Conservation (phyloP, 2,888 invertebrate species). For the Lapara coniferarum region DNA sequence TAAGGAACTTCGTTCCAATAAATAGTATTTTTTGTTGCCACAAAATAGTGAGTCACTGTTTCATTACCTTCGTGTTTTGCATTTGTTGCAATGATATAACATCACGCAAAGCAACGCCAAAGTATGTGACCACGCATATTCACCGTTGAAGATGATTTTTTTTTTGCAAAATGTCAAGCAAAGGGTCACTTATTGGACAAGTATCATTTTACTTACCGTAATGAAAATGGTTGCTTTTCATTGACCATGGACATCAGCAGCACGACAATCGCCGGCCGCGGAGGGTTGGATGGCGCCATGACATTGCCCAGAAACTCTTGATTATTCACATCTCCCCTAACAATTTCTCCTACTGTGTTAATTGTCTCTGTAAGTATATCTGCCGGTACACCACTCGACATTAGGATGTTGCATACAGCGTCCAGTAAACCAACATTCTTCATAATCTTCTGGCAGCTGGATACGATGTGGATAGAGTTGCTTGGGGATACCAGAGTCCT, state of each 20-base stretch:
- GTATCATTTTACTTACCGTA: slow-evolving; percentile 60
- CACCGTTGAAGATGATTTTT: too few species aligned
- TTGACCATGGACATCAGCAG: slow-evolving; percentile 99
- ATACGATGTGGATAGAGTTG: slow-evolving; percentile 92
- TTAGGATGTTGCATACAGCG: slow-evolving; percentile 92
- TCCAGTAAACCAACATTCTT: slow-evolving; percentile 87
- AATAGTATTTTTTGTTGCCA: too few species aligned
- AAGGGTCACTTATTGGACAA: neutral
- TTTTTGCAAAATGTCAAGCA: too few species aligned
- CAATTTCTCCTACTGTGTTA: slow-evolving; percentile 96
- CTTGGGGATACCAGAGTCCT: slow-evolving; percentile 96
- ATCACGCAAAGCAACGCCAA: too few species aligned
- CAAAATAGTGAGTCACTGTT: too few species aligned
- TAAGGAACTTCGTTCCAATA: too few species aligned
- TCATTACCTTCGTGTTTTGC: neutral
- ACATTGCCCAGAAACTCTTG: slow-evolving; percentile 96
- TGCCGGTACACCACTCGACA: slow-evolving; percentile 98
- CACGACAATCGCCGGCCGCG: slow-evolving; percentile 96
- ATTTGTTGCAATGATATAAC: neutral
- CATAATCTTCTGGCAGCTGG: slow-evolving; percentile 95
- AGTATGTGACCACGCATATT: too few species aligned
- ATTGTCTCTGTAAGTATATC: slow-evolving; percentile 98
- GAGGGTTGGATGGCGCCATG: slow-evolving; percentile 96
- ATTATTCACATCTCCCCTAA: slow-evolving; percentile 94
- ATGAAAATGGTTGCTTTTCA: slow-evolving; percentile 95